Conservation (phyloP, 2,797 vertebrate genomes). For the Novumbra hubbsi region DNA sequence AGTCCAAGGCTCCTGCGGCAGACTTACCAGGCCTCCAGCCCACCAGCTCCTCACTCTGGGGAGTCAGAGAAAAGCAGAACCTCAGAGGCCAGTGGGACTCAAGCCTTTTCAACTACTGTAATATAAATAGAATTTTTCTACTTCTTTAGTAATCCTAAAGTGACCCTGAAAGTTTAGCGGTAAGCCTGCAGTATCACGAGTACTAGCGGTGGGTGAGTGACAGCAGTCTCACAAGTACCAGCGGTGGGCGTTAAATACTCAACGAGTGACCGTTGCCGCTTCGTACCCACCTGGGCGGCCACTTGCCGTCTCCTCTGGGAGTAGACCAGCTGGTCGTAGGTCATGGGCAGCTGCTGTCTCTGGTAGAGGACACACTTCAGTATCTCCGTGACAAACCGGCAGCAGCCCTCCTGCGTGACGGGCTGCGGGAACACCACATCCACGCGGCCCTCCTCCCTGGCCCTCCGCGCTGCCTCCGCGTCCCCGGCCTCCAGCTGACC, state of each 20-base stretch:
- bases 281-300: conserved; percentile 56
- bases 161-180: no score
- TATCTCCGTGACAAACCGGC: conserved; percentile 87
- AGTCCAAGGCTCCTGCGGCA: conserved; percentile 50
- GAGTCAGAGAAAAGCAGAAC: neutral
- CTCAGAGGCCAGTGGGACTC: no score
- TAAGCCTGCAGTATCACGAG: no score
- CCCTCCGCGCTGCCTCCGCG: conserved; percentile 57
- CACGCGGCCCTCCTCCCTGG: conserved; percentile 69
- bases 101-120: no score
- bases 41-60: conserved; percentile 71
- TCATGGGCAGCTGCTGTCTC: conserved; percentile 92
- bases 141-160: no score
- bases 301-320: conserved; percentile 74
- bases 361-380: conserved; percentile 92
- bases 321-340: conserved; percentile 87
- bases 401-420: conserved; percentile 85
- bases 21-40: conserved; percentile 59
- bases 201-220: no score
- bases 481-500: conserved; percentile 40
- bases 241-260: no score
- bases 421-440: conserved; percentile 81
- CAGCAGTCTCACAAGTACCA: no score
- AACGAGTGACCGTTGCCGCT: no score
- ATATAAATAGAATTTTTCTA: no score